Evolutionary conservation across 2,888 invertebrate species (phyloP), one percentile per base, ranked within the genome.

Genomic region (Patella ulyssiponensis): DNA sequence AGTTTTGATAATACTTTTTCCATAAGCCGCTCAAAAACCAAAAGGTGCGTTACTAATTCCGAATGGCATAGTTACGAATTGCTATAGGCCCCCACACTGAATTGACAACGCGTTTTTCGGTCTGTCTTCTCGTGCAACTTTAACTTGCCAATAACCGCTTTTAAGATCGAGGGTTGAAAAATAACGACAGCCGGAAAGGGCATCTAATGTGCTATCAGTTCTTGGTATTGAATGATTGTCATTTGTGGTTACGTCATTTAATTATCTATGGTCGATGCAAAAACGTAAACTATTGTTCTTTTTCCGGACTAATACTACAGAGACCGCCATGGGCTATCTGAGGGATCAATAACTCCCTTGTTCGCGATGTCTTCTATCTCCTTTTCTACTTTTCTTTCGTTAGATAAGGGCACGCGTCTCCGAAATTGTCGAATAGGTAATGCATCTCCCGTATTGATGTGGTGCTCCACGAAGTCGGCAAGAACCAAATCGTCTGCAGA

Each of bases 41-140:
- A 17, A 20, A 3, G 79, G 76, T 51, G 77, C 75, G 71, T 80
- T 80, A 7, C 54, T 74, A 27, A 84, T 71, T 17, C 82, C 82
- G 71, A 82, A 77, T 23, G 80, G 78, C 69, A 79, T 78, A 23
- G 77, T 71, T 23, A 51, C 33, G 69, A 80, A 82, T 54, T 83
- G 81, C 69, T 71, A 84, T 14, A 83, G 69, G 14, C 83, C 81
- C 64, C 79, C 78, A 51, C 77, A 75, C 58, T 78, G 80, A 15
- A 79, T 79, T 14, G 76, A 73, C 74, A 84, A 83, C 64, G 82
- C 81, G 14, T 83, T 82, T 73, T 83, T 83, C 17, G 76, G 79
- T 15, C 80, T 78, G 53, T 80, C 80, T 64, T n/a, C 64, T 20
- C 17, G 3, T 64, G 7, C 23, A n/a, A 64, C 20, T 20, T n/a